Evolutionary conservation across 2,888 invertebrate species (phyloP).

Genomic region (Ceratothoa steindachneri): DNA sequence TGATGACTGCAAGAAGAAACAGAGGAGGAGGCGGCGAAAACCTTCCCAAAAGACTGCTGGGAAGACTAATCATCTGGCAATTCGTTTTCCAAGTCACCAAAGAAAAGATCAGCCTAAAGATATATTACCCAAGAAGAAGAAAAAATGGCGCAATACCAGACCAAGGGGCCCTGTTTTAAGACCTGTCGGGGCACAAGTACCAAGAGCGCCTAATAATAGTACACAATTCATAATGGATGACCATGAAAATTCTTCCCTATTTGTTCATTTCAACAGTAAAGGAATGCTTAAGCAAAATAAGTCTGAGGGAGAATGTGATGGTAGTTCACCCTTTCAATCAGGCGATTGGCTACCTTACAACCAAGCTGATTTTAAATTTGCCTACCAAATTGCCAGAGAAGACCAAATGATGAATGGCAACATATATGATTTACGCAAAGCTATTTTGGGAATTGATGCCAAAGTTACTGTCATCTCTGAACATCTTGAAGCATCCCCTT

Average conservation of each 20-base stretch:
- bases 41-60: background rate
- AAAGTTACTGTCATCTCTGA: background rate
- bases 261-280: conserved; percentile 49
- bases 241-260: conserved; percentile 50
- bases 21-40: background rate
- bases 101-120: background rate
- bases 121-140: conserved; percentile 30
- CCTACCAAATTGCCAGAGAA: conserved; percentile 49
- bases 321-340: conserved; percentile 32
- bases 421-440: conserved; percentile 47
- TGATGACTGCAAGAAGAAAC: conserved; percentile 1
- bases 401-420: conserved; percentile 48
- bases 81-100: conserved; percentile 2
- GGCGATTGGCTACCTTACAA: conserved; percentile 48
- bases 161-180: conserved; percentile 28
- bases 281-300: background rate
- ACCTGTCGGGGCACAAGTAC: conserved; percentile 45
- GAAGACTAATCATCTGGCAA: background rate
- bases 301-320: conserved; percentile 27
- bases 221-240: conserved; percentile 52
- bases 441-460: conserved; percentile 48
- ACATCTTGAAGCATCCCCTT: background rate
- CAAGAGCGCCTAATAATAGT: conserved; percentile 50
- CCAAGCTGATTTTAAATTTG: conserved; percentile 50
- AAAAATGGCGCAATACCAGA: conserved; percentile 31